Base-by-base conservation (phyloP, 2,797 vertebrate genomes). In the Lithobates pipiens region DNA sequence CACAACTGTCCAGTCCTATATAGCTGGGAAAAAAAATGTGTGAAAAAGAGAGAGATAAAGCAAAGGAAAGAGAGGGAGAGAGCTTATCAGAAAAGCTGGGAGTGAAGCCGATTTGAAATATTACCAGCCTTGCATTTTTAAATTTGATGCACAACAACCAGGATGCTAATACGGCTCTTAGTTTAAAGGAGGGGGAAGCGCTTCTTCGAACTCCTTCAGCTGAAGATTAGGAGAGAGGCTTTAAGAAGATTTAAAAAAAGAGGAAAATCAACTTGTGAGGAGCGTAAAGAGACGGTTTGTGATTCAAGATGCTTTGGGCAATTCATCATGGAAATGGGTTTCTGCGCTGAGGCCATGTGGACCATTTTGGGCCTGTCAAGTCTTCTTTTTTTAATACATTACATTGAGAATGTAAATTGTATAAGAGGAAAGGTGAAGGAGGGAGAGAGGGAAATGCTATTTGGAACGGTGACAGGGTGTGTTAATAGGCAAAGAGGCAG, bases 251-350 rank as follows among this genome's bases (percentile, higher is more conserved):
- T 98, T 97, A 95, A 94, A 95, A 95, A 94, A 94, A 94, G 90
- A 93, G 93, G 95, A 92, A 93, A 92, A 91, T 93, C 93, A 95
- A 95, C 95, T 96, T 97, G 96, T 97, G 95, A 97, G 97, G 96
- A 95, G 92, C 93, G 93, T 96, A 96, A 96, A 95, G 80, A 94
- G 95, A 96, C 95, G 95, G 96, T 98, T 98, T 98, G 97, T 97
- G 97, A 99, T 99, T 99, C 97, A 97, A 95, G 96, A 86, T 97
- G 96, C 97, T 97, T 95, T 95, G 95, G 97, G 97, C 98, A 97
- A 99, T 99, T 99, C 97, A 99, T 99, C 98, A 99, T 97, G 97
- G 96, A 99, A 99, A 99, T 98, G 97, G 97, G 97, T 99, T 99
- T 99, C 97, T 97, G 97, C 97, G 97, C 96, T 97, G 96, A 98